phyloP scores from a whole-genome alignment of 2,888 invertebrate genomes.

The Pammene aurita region DNA sequence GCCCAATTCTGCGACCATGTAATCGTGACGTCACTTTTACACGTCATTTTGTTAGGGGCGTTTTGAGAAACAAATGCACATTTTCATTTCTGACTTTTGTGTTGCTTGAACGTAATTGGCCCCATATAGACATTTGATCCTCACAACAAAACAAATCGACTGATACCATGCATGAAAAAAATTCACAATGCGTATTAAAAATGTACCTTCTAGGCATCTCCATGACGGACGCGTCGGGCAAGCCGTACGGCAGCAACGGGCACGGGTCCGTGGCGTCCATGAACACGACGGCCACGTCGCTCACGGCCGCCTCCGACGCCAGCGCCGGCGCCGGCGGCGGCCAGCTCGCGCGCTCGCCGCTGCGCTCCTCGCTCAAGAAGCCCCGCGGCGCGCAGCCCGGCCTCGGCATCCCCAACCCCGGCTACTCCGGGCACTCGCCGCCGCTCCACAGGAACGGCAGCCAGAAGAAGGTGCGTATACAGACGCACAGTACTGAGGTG shows the following conservation, averaged over 20 bases:
- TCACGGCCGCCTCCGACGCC: too few species aligned
- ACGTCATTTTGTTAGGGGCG: too few species aligned
- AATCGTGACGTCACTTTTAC: too few species aligned
- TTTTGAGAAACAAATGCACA: too few species aligned
- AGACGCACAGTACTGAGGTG: slow-evolving; percentile 95
- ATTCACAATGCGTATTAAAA: background rate
- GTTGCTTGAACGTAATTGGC: too few species aligned
- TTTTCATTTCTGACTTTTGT: too few species aligned
- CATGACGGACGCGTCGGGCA: slow-evolving; percentile 94
- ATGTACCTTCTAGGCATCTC: slow-evolving; percentile 85
- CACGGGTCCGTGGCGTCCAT: slow-evolving; percentile 89
- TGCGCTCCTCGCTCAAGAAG: slow-evolving; percentile 92
- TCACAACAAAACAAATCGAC: too few species aligned
- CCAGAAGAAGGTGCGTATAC: slow-evolving; percentile 95
- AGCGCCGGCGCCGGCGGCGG: too few species aligned
- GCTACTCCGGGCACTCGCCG: slow-evolving; percentile 92
- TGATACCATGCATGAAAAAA: too few species aligned
- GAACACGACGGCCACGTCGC: slow-evolving; percentile 87
- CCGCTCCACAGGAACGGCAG: slow-evolving; percentile 92
- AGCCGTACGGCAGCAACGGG: slow-evolving; percentile 87
- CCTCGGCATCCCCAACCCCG: slow-evolving; percentile 93
- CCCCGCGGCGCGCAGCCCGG: slow-evolving; percentile 85
- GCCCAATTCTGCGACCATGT: too few species aligned
- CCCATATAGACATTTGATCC: too few species aligned
- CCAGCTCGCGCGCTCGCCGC: slow-evolving; percentile 70